Evolutionary conservation across 2,888 invertebrate species (phyloP), one percentile per base, ranked within the genome.

Genomic region (Malacosoma neustria): DNA sequence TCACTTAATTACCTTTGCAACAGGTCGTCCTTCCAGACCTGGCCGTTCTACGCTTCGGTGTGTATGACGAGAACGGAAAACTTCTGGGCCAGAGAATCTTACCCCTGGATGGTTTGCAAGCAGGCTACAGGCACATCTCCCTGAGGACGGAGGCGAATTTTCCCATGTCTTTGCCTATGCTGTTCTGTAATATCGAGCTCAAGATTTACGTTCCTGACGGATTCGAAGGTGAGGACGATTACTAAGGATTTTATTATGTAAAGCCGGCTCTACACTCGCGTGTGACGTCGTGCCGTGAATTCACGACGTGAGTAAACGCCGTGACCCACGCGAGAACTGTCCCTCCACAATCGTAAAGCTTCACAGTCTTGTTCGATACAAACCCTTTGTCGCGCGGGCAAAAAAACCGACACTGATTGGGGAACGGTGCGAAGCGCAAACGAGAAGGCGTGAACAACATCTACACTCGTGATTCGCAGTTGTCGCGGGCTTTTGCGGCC

Each of bases 131-230:
- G 0, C 99, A 99, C 76, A 99, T 99, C 59, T 97, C 99, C 0
- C 87, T 99, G 13, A 84, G 99, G 43, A 99, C 99, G 0, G 99
- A 99, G 72, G 98, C 99, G 39, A 99, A 99, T 85, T 98, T 99
- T 77, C 98, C 99, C 39, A 96, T 99, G 94, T 98, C 99, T 0
- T 87, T 99, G 61, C 98, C 99, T 30, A 99, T 99, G 93, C 88
- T 99, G 48, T 99, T 99, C 87, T 99, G 99, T 70, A 96, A 98
- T 74, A 98, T 99, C 62, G 98, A 98, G 82, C 90, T 99, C 45
- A 99, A 99, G 88, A 99, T 99, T 59, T 99, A 99, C 85, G 98
- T 99, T 52, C 99, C 99, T 31, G 98, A 99, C 84, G 99, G 99
- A 35, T 94, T 99, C 67, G 97, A 97, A 89, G 95, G 95, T 94